phyloP scores from a whole-genome alignment of 37 sponge, comb jelly and placozoan genomes.

The Haliclona indistincta region DNA sequence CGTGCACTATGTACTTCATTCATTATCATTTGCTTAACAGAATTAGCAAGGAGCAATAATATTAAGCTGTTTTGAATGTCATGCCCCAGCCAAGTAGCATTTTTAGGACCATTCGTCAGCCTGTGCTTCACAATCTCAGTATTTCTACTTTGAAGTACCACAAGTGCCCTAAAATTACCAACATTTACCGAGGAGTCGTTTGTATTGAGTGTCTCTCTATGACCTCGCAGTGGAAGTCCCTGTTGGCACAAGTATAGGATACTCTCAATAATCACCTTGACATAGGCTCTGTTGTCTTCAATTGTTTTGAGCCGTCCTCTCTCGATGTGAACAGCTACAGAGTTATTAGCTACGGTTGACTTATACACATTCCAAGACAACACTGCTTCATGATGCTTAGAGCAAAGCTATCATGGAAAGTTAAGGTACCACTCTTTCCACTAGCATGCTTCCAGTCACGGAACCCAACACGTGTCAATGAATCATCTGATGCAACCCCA shows the following conservation, averaged over 20 bases:
- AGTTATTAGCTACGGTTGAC: not conserved
- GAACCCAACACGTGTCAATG: constrained; percentile 4
- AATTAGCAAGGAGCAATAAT: not conserved
- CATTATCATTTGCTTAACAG: not conserved
- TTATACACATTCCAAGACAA: constrained; percentile 2
- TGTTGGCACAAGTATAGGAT: constrained; percentile 8
- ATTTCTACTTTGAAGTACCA: not conserved
- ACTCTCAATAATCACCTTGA: constrained; percentile 5
- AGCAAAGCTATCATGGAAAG: constrained; percentile 5
- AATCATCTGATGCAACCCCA: not conserved
- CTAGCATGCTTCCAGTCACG: constrained; percentile 16
- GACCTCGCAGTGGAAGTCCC: constrained; percentile 12
- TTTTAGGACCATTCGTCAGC: not conserved
- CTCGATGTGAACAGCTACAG: not conserved
- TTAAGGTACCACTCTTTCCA: constrained; percentile 12
- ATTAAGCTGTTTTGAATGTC: constrained; percentile 18
- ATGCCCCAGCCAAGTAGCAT: constrained; percentile 20
- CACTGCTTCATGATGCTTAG: not conserved
- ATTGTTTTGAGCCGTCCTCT: constrained; percentile 1
- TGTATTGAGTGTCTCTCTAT: not conserved
- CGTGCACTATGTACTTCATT: not conserved
- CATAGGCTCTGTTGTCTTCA: constrained; percentile 12
- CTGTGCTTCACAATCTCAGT: constrained; percentile 1
- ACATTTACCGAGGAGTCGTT: constrained; percentile 2
- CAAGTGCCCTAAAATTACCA: constrained; percentile 10